Conservation (phyloP, 2,888 invertebrate species). For the Drosophila infuscata region DNA sequence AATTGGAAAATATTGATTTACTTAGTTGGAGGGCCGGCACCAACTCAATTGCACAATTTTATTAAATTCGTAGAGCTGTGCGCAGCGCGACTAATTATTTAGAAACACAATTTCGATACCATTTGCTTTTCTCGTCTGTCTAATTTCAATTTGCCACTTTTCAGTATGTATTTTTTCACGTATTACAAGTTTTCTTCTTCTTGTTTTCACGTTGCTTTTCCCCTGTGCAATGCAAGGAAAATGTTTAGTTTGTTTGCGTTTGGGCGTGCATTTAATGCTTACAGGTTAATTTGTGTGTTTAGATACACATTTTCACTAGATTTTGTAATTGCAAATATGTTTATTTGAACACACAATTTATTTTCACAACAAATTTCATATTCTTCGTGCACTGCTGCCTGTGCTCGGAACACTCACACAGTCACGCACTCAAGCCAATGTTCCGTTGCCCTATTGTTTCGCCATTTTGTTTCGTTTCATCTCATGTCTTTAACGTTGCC, state of each 20-base stretch:
- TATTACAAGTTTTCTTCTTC: slow-evolving; percentile 74
- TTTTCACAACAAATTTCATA: slow-evolving; percentile 78
- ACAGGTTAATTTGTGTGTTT: slow-evolving; percentile 35
- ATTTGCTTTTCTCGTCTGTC: slow-evolving; percentile 14
- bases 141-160: slow-evolving; percentile 49
- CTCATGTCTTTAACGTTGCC: slow-evolving; percentile 30
- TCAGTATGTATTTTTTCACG: slow-evolving; percentile 77
- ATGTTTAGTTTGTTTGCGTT: slow-evolving; percentile 35
- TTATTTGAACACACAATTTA: slow-evolving; percentile 55
- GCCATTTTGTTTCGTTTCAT: slow-evolving; percentile 61
- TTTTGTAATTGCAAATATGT: slow-evolving; percentile 33
- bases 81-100: background rate
- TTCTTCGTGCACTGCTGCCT: slow-evolving; percentile 66
- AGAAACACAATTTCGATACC: slow-evolving; percentile 6
- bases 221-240: slow-evolving; percentile 38
- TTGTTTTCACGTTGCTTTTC: slow-evolving; percentile 69
- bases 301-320: slow-evolving; percentile 38
- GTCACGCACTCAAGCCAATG: slow-evolving; percentile 45
- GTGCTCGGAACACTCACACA: slow-evolving; percentile 51
- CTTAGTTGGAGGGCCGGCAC: slow-evolving; percentile 58
- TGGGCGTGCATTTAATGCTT: slow-evolving; percentile 28
- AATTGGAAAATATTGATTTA: slow-evolving; percentile 70
- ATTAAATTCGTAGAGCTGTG: background rate
- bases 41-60: slow-evolving; percentile 17
- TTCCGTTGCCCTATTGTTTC: slow-evolving; percentile 53